Evolutionary conservation across 92 coral and sea anemone genomes (phyloP).

Genomic region (Meandrina meandrites): DNA sequence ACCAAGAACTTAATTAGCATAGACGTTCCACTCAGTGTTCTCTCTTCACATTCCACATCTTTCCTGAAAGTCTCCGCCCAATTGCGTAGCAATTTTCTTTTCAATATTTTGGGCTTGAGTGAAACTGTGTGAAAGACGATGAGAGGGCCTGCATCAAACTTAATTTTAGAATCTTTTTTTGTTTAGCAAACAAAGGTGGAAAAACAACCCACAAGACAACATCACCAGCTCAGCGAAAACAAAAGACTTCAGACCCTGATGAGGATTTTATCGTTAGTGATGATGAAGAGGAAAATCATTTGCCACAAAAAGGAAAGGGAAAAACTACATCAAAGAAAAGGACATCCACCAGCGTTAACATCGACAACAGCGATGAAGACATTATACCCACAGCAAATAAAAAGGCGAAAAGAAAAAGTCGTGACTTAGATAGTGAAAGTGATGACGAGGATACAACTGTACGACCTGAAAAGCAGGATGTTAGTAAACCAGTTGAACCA

Average conservation of each 20-base stretch:
- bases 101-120: too few species aligned
- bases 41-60: too few species aligned
- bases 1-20: too few species aligned
- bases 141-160: too few species aligned
- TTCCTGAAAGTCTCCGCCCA: too few species aligned
- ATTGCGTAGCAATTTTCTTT: too few species aligned
- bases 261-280: conserved; percentile 40
- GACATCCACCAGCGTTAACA: conserved; percentile 19
- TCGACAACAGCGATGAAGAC: conserved; percentile 54
- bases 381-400: conserved; percentile 21
- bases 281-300: conserved; percentile 48
- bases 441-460: conserved; percentile 44
- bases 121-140: too few species aligned
- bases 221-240: not conserved
- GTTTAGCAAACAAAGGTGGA: conserved; percentile 15
- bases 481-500: not conserved
- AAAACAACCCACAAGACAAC: not conserved
- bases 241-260: not conserved
- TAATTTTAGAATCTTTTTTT: not conserved
- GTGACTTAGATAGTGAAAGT: conserved; percentile 48
- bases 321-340: conserved; percentile 26
- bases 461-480: not conserved
- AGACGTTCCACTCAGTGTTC: too few species aligned
- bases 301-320: conserved; percentile 37
- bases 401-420: conserved; percentile 47